phyloP scores from a whole-genome alignment of 2,888 invertebrate genomes.

The Pandemis heparana region DNA sequence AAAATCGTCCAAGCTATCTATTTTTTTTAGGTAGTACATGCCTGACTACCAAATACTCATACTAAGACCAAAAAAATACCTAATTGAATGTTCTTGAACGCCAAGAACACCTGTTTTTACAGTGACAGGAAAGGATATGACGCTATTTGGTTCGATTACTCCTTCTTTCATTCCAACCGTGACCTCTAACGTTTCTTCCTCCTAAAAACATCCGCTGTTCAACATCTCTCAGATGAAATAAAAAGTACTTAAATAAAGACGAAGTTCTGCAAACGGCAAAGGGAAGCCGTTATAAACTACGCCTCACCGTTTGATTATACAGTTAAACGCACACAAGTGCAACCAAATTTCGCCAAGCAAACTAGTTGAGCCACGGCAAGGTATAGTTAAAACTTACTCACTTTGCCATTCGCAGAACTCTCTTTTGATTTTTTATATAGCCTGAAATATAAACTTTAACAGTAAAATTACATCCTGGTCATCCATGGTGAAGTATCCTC shows the following conservation, averaged over 20 bases:
- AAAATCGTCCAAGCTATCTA: not conserved
- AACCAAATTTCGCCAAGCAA: no score
- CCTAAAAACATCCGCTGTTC: conserved; percentile 44
- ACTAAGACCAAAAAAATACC: conserved; percentile 55
- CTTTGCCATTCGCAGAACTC: no score
- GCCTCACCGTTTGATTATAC: no score
- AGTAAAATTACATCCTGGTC: conserved; percentile 62
- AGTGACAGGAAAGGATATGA: conserved; percentile 70
- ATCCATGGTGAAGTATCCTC: conserved; percentile 77
- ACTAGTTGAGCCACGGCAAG: no score
- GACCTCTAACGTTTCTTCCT: conserved; percentile 63
- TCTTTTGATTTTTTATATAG: no score
- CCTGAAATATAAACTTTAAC: not conserved
- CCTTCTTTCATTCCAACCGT: conserved; percentile 68
- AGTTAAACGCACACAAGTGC: no score
- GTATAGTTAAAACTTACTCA: no score
- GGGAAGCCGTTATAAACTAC: no score
- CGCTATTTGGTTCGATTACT: conserved; percentile 75
- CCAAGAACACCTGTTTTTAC: conserved; percentile 78
- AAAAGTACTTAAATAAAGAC: no score
- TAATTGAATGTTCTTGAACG: conserved; percentile 68
- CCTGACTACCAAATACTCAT: not conserved
- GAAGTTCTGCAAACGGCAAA: no score
- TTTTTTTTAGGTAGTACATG: not conserved
- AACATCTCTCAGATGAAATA: no score